Percentiles rank a stretch among this genome's conserved stretches.
Evolutionary conservation across 2,888 invertebrate genomes (phyloP).

Genomic region (Leptinotarsa haldemani): DNA sequence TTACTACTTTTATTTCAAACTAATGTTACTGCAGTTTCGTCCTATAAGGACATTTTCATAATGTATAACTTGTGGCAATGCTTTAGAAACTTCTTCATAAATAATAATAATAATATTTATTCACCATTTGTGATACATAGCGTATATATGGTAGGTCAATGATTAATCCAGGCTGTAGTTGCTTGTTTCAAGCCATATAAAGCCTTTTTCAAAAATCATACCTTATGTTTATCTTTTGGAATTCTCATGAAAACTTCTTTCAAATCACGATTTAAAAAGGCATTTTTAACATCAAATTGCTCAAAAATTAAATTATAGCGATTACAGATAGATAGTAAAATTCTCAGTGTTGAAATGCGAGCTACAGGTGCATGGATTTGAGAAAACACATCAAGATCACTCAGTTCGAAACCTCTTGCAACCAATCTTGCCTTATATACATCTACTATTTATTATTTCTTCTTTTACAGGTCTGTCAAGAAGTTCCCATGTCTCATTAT

Average conservation of each 20-base stretch:
- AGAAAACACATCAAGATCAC: slow-evolving; percentile 8
- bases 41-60: no score
- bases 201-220: slow-evolving; percentile 29
- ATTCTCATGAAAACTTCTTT: slow-evolving; percentile 32
- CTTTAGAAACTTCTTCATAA: no score
- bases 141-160: no score
- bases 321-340: slow-evolving; percentile 31
- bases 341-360: slow-evolving; percentile 32
- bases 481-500: slow-evolving; percentile 38
- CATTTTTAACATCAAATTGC: slow-evolving; percentile 35
- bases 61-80: no score
- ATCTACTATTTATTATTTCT: slow-evolving; percentile 34
- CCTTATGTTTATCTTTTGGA: slow-evolving; percentile 23
- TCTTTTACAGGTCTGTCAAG: slow-evolving; percentile 32
- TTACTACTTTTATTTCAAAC: no score
- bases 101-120: no score
- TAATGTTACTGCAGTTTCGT: no score
- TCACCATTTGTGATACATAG: no score
- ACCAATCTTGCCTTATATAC: slow-evolving; percentile 41
- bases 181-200: slow-evolving; percentile 34
- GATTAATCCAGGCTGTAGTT: slow-evolving; percentile 34
- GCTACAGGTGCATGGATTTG: slow-evolving; percentile 33
- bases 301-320: slow-evolving; percentile 28
- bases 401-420: slow-evolving; percentile 38
- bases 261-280: slow-evolving; percentile 32